Base-by-base conservation (phyloP, 2,113 vertebrate genomes). In the Lota lota region DNA sequence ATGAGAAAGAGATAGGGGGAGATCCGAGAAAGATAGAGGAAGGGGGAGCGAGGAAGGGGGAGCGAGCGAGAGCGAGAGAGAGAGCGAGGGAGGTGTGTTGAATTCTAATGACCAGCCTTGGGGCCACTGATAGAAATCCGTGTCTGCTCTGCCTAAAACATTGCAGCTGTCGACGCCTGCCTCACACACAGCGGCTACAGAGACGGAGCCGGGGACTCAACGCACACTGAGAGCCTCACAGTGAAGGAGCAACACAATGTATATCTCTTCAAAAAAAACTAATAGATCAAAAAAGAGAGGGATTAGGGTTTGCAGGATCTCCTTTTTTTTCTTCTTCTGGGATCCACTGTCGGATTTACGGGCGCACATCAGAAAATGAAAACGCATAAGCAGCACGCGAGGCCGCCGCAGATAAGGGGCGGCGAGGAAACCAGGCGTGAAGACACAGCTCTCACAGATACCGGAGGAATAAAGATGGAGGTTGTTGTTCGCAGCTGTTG, bases 51-150 rank as follows among this genome's bases (percentile, higher is more conserved):
- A 8, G 51, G 20, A 69, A 59, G 24, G 40, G 1, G n/a, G 22
- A 8, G 24, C n/a, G 22, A n/a, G n/a, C n/a, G n/a, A n/a, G n/a
- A 20, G 51, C 4, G 57, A 8, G 51, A 59, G 24, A 33, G 1
- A 15, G 22, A 8, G 24, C n/a, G 22, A 69, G 67, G 79, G 79
- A 82, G 75, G 73, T 79, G 80, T 40, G 18, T 61, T 68, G 88
- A 83, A 88, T 90, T 71, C 72, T 83, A 86, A 90, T 86, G 75
- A 86, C 74, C 70, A 77, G 82, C 81, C 88, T 82, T 63, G 63
- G 82, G 82, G 79, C 83, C 79, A 77, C 72, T 51, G 54, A 84
- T 83, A 87, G 83, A 88, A 85, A 88, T 85, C 82, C 76, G 70
- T 83, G 85, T 80, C 82, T 88, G 82, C 81, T 85, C 81, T 78